Evolutionary conservation across 2,888 invertebrate genomes (phyloP).

Genomic region (Ichneumon xanthorius): DNA sequence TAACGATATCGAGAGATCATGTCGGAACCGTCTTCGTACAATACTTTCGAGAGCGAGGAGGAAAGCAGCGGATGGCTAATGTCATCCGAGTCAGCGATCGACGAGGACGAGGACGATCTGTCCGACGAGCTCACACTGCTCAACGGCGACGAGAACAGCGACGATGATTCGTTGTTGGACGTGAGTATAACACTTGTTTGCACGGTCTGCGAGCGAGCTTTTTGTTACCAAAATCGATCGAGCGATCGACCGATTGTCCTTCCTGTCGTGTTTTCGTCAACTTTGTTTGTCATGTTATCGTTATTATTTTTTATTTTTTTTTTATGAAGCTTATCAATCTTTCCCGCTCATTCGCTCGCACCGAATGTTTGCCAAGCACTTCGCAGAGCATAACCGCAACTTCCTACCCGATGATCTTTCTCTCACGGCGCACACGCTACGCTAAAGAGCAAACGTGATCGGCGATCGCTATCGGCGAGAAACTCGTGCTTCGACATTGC

Average conservation of each 20-base stretch:
- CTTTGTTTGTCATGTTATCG: too few species aligned
- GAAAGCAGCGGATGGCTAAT: conserved; percentile 48
- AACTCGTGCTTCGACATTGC: not conserved
- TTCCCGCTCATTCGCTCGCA: conserved; percentile 19
- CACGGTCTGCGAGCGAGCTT: too few species aligned
- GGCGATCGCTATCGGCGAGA: not conserved
- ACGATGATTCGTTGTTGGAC: conserved; percentile 49
- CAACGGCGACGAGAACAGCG: conserved; percentile 60
- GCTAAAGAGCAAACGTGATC: not conserved
- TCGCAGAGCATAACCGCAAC: conserved; percentile 4
- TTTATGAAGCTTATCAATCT: not conserved
- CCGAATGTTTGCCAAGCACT: not conserved
- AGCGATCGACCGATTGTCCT: too few species aligned
- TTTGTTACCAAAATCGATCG: not conserved
- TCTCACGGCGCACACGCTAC: not conserved
- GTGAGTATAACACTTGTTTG: conserved; percentile 41
- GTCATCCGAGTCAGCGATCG: conserved; percentile 41
- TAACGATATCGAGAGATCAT: conserved; percentile 35
- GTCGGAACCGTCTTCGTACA: conserved; percentile 54
- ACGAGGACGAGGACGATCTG: conserved; percentile 49
- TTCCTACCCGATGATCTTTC: conserved; percentile 3
- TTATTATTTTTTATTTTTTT: not conserved
- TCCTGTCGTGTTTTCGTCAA: not conserved
- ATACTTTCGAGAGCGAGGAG: conserved; percentile 52
- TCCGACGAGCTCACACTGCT: conserved; percentile 60